Evolutionary conservation across 2,113 vertebrate species (phyloP).

Genomic region (Progne subis): DNA sequence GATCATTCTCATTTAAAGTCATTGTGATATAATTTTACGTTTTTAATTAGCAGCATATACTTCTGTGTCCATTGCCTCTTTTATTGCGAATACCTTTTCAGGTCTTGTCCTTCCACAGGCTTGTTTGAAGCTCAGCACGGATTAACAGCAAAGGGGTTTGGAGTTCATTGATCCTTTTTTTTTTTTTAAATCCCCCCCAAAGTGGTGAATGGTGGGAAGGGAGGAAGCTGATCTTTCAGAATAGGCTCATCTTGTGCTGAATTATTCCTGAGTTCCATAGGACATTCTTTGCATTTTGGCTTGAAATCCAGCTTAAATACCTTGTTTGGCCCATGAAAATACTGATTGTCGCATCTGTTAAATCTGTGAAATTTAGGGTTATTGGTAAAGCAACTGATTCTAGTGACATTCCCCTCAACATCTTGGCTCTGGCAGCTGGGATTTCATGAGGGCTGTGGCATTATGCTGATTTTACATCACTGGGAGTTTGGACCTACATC

Average conservation of each 20-base stretch:
- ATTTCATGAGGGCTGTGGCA: background rate
- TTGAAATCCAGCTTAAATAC: background rate
- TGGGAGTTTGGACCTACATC: background rate
- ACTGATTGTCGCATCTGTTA: background rate
- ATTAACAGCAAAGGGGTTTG: conserved; percentile 41
- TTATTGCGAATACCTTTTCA: conserved; percentile 62
- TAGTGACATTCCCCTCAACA: background rate
- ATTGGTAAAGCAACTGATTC: background rate
- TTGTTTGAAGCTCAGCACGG: conserved; percentile 20
- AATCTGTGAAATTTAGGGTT: background rate
- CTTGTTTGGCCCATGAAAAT: background rate
- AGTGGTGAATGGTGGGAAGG: background rate
- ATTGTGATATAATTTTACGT: conserved; percentile 82
- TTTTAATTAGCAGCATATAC: conserved; percentile 70
- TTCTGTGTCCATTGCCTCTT: conserved; percentile 44
- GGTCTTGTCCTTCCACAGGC: conserved; percentile 44
- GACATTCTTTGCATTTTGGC: background rate
- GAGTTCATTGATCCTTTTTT: background rate
- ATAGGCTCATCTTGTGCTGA: background rate
- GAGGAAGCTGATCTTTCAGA: background rate
- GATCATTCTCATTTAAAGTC: conserved; percentile 85
- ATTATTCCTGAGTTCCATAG: background rate
- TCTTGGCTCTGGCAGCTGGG: background rate
- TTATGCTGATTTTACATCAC: background rate
- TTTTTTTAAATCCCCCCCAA: background rate